Evolutionary conservation across 2,888 invertebrate species (phyloP).

Genomic region (Nemoura dubitans): DNA sequence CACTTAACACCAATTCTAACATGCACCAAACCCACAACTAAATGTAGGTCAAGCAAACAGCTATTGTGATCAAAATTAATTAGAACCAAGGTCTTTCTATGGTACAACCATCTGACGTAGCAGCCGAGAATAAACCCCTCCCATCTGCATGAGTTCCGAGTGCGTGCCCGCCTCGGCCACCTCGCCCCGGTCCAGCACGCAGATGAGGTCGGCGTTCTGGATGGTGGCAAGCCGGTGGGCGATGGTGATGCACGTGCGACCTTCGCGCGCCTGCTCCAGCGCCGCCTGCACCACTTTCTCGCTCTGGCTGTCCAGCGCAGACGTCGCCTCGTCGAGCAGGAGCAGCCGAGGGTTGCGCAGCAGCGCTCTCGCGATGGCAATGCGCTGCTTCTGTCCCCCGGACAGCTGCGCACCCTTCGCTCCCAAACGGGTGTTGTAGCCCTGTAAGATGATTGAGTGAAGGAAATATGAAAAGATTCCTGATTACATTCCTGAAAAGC

Average conservation of each 20-base stretch:
- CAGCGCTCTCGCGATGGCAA: slow-evolving; percentile 67
- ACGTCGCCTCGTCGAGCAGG: slow-evolving; percentile 65
- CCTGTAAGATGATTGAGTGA: too few relatives aligned
- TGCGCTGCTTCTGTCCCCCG: slow-evolving; percentile 63
- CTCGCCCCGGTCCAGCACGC: not conserved
- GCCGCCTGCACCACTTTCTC: slow-evolving; percentile 57
- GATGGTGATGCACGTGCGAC: slow-evolving; percentile 7
- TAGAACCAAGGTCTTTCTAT: too few relatives aligned
- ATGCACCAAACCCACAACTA: too few relatives aligned
- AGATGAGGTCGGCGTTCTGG: slow-evolving; percentile 8
- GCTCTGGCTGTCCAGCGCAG: slow-evolving; percentile 65
- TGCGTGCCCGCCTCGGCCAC: slow-evolving; percentile 3
- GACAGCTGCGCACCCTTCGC: slow-evolving; percentile 60
- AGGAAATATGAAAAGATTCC: slow-evolving; percentile 31
- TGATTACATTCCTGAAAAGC: not conserved
- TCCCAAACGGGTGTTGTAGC: slow-evolving; percentile 63
- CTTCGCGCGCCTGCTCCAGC: not conserved
- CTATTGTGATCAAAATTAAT: too few relatives aligned
- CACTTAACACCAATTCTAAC: too few relatives aligned
- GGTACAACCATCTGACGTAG: too few relatives aligned
- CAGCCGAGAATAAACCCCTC: not conserved
- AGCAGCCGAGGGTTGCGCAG: slow-evolving; percentile 63
- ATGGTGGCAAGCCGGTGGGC: slow-evolving; percentile 13
- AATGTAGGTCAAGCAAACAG: too few relatives aligned
- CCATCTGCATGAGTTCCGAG: not conserved